Evolutionary conservation across 1,140 invertebrate genomes (phyloP).

Genomic region (Drosophila tristis): DNA sequence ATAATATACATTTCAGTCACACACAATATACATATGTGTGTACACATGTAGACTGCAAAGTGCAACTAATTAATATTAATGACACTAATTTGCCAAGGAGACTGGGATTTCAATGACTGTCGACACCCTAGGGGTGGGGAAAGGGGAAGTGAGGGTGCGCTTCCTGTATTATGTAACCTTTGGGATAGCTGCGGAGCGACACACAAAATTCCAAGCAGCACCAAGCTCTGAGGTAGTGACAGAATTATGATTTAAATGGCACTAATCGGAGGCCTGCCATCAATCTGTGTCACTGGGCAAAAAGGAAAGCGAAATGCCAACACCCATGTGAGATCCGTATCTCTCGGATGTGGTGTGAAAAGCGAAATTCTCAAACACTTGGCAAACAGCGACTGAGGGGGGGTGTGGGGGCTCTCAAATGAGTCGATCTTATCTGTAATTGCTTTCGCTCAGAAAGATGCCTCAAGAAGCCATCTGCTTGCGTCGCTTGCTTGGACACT

Average conservation of each 20-base stretch:
- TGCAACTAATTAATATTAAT: constrained; percentile 61
- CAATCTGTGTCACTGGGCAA: constrained; percentile 76
- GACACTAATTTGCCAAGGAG: constrained; percentile 1
- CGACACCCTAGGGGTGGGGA: constrained; percentile 40
- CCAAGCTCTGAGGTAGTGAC: background rate
- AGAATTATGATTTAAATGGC: constrained; percentile 50
- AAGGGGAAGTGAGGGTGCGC: constrained; percentile 44
- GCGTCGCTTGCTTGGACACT: constrained; percentile 46
- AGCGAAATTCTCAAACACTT: constrained; percentile 72
- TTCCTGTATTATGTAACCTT: constrained; percentile 64
- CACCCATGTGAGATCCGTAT: constrained; percentile 52
- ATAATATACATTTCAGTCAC: constrained; percentile 8
- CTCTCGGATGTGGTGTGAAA: constrained; percentile 63
- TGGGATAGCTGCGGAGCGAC: constrained; percentile 24
- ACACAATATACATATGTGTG: background rate
- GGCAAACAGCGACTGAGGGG: constrained; percentile 52
- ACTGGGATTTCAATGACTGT: constrained; percentile 58
- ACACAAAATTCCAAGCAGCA: background rate
- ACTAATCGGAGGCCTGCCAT: constrained; percentile 52
- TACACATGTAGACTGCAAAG: background rate
- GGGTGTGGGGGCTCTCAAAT: constrained; percentile 34
- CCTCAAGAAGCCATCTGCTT: constrained; percentile 11
- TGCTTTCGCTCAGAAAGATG: constrained; percentile 66
- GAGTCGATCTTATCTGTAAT: constrained; percentile 80
- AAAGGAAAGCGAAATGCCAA: constrained; percentile 72